phyloP scores from a whole-genome alignment of 2,888 invertebrate species.

The Apomyelois bistriatella region DNA sequence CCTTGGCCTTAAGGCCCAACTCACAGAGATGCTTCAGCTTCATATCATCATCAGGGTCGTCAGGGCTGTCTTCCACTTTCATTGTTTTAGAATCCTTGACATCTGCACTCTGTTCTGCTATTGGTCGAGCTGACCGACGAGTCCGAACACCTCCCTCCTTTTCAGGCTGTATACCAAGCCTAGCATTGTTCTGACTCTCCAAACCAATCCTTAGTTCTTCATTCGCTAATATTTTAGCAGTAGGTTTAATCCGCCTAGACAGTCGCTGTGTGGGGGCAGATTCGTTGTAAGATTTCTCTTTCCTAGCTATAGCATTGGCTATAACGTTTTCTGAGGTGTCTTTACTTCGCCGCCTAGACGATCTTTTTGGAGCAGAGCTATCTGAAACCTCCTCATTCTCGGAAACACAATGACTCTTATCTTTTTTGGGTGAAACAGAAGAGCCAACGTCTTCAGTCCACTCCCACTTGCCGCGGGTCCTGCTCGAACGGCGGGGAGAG shows the following conservation, averaged over 20 bases:
- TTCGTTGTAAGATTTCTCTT: slow-evolving; percentile 84
- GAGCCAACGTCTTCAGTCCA: slow-evolving; percentile 57
- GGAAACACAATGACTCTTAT: slow-evolving; percentile 47
- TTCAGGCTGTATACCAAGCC: slow-evolving; percentile 63
- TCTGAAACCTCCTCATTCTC: slow-evolving; percentile 64
- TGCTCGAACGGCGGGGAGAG: slow-evolving; percentile 55
- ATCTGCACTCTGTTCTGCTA: slow-evolving; percentile 4
- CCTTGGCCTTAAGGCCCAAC: slow-evolving; percentile 71
- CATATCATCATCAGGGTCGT: slow-evolving; percentile 59
- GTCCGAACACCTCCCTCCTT: slow-evolving; percentile 65
- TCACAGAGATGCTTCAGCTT: slow-evolving; percentile 79
- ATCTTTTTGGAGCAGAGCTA: slow-evolving; percentile 78
- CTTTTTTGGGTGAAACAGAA: slow-evolving; percentile 45
- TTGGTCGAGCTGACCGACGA: slow-evolving; percentile 47
- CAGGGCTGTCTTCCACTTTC: slow-evolving; percentile 25
- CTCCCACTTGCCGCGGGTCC: slow-evolving; percentile 60
- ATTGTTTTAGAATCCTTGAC: slow-evolving; percentile 23
- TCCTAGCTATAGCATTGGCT: slow-evolving; percentile 85
- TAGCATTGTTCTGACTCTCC: slow-evolving; percentile 78
- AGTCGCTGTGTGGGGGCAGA: slow-evolving; percentile 49
- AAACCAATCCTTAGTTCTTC: slow-evolving; percentile 80
- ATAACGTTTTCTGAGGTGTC: slow-evolving; percentile 82
- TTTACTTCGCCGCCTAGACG: slow-evolving; percentile 82
- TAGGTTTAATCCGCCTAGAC: slow-evolving; percentile 82
- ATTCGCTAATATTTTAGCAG: slow-evolving; percentile 83